phyloP scores from a whole-genome alignment of 2,888 invertebrate genomes.

The Bombyx huttoni region DNA sequence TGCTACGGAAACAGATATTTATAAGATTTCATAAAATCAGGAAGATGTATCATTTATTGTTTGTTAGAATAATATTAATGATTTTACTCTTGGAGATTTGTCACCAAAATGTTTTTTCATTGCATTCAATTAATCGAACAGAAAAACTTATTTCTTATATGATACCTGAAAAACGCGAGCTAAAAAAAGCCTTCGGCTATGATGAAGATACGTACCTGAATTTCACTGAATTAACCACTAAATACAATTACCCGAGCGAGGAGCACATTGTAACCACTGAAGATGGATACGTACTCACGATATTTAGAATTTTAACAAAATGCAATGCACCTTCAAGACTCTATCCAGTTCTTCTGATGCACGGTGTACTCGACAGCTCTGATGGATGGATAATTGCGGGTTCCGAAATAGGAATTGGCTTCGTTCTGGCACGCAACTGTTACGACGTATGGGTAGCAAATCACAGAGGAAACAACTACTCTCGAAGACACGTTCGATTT shows the following conservation, averaged over 20 bases:
- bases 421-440: constrained; percentile 58
- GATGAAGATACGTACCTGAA: constrained; percentile 47
- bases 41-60: constrained; percentile 18
- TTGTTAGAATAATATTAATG: constrained; percentile 10
- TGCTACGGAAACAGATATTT: constrained; percentile 34
- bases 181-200: constrained; percentile 39
- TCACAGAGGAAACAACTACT: constrained; percentile 76
- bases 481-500: constrained; percentile 63
- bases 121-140: constrained; percentile 8
- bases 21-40: constrained; percentile 29
- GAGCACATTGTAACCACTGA: constrained; percentile 34
- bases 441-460: constrained; percentile 63
- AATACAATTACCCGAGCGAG: constrained; percentile 34
- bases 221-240: constrained; percentile 38
- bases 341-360: constrained; percentile 37
- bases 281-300: constrained; percentile 41
- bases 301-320: constrained; percentile 35
- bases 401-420: constrained; percentile 27
- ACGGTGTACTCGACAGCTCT: constrained; percentile 37
- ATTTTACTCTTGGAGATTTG: constrained; percentile 11
- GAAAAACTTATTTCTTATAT: constrained; percentile 28
- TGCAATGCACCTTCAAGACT: constrained; percentile 19
- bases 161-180: constrained; percentile 29
- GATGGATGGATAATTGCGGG: constrained; percentile 43
- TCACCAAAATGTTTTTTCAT: constrained; percentile 4